A percentile compares a stretch with the other conserved stretches of the same genome.
These are phyloP conservation scores for Eupelmus urozonus DNA, from an alignment of 2,888 invertebrate genomes.

Conservation along the genomic window DNA sequence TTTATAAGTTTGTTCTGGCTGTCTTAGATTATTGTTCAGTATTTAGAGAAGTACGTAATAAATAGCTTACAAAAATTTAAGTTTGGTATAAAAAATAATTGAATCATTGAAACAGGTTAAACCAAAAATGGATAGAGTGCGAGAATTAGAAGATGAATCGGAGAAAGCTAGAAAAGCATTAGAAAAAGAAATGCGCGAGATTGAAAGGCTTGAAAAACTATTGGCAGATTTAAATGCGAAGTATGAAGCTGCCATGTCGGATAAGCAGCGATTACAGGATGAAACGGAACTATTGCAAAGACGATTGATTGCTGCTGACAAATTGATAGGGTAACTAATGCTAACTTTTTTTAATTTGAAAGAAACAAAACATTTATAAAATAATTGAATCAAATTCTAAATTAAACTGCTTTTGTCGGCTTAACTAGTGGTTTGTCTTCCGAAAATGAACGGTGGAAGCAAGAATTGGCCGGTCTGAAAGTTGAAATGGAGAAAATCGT, in stretches of 20 bases:
- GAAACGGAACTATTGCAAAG: slow-evolving; percentile 90
- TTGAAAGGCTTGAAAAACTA: slow-evolving; percentile 82
- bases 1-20: slow-evolving; percentile 91
- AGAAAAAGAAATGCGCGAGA: slow-evolving; percentile 84
- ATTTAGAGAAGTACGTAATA: slow-evolving; percentile 83
- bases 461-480: slow-evolving; percentile 85
- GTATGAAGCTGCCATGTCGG: slow-evolving; percentile 87
- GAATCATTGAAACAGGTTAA: slow-evolving; percentile 78
- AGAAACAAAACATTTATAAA: not conserved
- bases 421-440: slow-evolving; percentile 86
- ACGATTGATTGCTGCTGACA: slow-evolving; percentile 90
- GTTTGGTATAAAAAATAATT: not conserved
- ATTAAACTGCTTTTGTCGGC: not conserved
- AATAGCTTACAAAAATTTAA: slow-evolving; percentile 65
- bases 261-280: slow-evolving; percentile 85
- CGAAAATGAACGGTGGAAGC: slow-evolving; percentile 89
- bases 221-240: slow-evolving; percentile 84
- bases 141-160: slow-evolving; percentile 86
- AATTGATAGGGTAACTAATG: slow-evolving; percentile 77
- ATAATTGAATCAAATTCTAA: not conserved
- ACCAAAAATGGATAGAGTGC: slow-evolving; percentile 90
- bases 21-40: slow-evolving; percentile 94
- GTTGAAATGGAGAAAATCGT: slow-evolving; percentile 85
- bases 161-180: slow-evolving; percentile 78
- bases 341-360: not conserved